These are phyloP conservation scores for Heliopora coerulea DNA, from an alignment of 92 coral and sea anemone genomes.

Conservation along the genomic window DNA sequence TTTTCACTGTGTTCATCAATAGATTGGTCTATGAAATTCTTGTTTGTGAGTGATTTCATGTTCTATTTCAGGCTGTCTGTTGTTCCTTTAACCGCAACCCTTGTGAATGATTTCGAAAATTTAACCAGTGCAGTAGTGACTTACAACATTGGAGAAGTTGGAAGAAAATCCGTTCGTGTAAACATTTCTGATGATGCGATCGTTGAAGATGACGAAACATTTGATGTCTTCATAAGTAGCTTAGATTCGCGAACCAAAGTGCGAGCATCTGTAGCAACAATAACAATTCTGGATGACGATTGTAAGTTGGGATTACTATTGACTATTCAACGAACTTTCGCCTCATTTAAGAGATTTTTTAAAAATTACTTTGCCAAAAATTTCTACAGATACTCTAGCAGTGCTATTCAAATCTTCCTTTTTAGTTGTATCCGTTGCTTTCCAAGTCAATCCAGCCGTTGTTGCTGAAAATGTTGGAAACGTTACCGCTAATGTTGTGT, in stretches of 20 bases:
- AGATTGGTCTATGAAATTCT: too few relatives aligned
- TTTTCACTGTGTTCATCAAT: too few relatives aligned
- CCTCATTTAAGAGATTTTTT: too few relatives aligned
- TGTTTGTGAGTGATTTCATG: too few relatives aligned
- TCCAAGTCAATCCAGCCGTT: not conserved
- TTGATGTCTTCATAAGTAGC: conserved; percentile 13
- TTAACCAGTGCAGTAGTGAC: not conserved
- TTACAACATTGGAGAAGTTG: not conserved
- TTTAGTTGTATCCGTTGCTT: conserved; percentile 20
- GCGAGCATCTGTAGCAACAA: conserved; percentile 8
- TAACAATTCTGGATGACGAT: conserved; percentile 26
- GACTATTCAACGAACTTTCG: too few relatives aligned
- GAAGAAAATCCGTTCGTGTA: conserved; percentile 9
- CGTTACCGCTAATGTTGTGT: conserved; percentile 10
- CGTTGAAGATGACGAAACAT: conserved; percentile 27
- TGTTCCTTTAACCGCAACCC: not conserved
- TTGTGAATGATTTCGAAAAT: not conserved
- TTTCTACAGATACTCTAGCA: not conserved
- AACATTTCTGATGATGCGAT: conserved; percentile 25
- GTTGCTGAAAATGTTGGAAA: conserved; percentile 16
- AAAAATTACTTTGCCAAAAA: too few relatives aligned
- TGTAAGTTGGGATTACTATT: conserved; percentile 13
- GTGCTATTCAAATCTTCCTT: not conserved
- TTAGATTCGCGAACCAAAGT: conserved; percentile 16
- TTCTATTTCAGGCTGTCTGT: conserved; percentile 18